phyloP scores from a whole-genome alignment of 2,888 invertebrate genomes.

The Acronicta aceris region DNA sequence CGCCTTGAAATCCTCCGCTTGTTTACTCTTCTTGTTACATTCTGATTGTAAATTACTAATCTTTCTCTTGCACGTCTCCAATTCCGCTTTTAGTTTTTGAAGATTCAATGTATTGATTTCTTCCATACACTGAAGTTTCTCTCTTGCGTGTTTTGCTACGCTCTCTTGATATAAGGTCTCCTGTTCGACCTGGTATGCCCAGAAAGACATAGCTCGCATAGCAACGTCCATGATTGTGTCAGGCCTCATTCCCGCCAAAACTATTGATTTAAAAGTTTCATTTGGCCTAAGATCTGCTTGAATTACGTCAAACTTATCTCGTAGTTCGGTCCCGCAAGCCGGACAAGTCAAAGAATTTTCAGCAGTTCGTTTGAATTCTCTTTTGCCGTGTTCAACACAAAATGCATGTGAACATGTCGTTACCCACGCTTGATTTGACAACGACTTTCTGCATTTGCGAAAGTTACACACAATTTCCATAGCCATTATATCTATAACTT shows the following conservation, averaged over 20 bases:
- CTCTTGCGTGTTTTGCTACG: conserved; percentile 82
- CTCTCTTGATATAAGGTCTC: conserved; percentile 86
- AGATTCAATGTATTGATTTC: conserved; percentile 81
- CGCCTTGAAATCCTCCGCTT: conserved; percentile 81
- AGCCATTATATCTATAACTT: conserved; percentile 26
- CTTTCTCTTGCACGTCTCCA: conserved; percentile 84
- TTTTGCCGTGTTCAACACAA: conserved; percentile 87
- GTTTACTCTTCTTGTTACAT: conserved; percentile 81
- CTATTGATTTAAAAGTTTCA: conserved; percentile 87
- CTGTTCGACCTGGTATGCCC: conserved; percentile 88
- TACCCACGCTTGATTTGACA: conserved; percentile 85
- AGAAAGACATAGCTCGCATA: conserved; percentile 88
- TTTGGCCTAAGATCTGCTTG: conserved; percentile 86
- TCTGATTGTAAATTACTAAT: conserved; percentile 80
- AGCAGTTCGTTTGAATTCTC: conserved; percentile 81
- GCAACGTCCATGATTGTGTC: conserved; percentile 88
- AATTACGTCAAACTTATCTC: conserved; percentile 87
- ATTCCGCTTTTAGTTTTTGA: conserved; percentile 84
- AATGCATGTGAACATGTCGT: conserved; percentile 89
- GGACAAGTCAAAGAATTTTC: conserved; percentile 84
- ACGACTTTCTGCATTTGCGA: conserved; percentile 84
- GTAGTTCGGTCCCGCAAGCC: conserved; percentile 84
- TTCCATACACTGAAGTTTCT: conserved; percentile 83
- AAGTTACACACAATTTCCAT: conserved; percentile 87
- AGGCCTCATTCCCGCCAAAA: conserved; percentile 86